phyloP scores from a whole-genome alignment of 64 coral and sea anemone species.

The Platygyra sinensis region DNA sequence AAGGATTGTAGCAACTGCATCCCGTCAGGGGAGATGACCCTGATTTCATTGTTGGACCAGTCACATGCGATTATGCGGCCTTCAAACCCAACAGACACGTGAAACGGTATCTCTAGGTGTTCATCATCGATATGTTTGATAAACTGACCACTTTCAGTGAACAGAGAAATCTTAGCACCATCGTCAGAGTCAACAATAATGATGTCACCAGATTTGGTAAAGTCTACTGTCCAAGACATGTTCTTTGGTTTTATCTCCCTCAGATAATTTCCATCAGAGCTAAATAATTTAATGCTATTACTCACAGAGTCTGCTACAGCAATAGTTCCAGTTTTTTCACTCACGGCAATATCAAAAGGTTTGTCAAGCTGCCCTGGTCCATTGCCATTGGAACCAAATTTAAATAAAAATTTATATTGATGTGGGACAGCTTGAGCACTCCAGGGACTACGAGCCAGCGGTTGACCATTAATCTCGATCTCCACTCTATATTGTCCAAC shows the following conservation, averaged over 20 bases:
- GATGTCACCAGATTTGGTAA: conserved; percentile 3
- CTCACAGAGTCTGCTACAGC: background rate
- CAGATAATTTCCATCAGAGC: conserved; percentile 18
- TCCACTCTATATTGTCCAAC: background rate
- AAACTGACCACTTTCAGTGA: conserved; percentile 3
- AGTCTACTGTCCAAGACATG: background rate
- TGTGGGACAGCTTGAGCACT: conserved; percentile 29
- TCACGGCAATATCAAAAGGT: conserved; percentile 7
- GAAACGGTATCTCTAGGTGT: background rate
- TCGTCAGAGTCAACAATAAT: background rate
- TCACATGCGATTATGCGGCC: background rate
- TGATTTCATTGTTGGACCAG: background rate
- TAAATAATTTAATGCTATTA: conserved; percentile 27
- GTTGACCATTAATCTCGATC: conserved; percentile 19
- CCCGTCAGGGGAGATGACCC: background rate
- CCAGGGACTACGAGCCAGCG: conserved; percentile 5
- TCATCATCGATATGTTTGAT: background rate
- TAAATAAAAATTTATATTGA: background rate
- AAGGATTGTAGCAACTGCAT: background rate
- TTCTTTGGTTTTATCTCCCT: background rate
- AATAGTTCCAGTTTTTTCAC: conserved; percentile 6
- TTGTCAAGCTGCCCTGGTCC: background rate
- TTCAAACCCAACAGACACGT: background rate
- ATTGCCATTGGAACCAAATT: background rate
- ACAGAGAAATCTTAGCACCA: background rate